Percentiles rank a stretch among this genome's conserved stretches.
Evolutionary conservation across 2,113 vertebrate species (phyloP).

Genomic region (Brachypteracias leptosomus): DNA sequence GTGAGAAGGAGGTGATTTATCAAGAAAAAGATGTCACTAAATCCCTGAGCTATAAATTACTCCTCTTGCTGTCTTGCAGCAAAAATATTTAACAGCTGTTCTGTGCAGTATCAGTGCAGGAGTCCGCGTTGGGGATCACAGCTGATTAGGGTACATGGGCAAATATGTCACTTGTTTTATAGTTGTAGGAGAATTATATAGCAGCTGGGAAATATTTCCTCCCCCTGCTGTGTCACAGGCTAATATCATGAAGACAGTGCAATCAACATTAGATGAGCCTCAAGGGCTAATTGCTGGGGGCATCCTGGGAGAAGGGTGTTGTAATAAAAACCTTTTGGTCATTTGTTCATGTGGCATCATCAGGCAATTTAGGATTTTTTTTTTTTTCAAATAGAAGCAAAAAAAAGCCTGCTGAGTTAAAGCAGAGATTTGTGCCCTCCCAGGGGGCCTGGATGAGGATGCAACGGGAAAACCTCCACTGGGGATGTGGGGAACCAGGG

Average conservation of each 20-base stretch:
- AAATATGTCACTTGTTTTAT: background rate
- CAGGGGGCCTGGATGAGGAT: rapidly evolving
- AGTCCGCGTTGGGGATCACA: background rate
- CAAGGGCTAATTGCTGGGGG: background rate
- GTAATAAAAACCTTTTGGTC: background rate
- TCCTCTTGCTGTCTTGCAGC: background rate
- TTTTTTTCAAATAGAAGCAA: background rate
- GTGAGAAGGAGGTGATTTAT: slow-evolving; percentile 22
- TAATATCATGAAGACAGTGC: rapidly evolving
- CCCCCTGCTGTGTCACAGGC: background rate
- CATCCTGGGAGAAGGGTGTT: background rate
- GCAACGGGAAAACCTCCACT: rapidly evolving
- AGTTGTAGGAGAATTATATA: background rate
- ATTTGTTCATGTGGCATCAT: background rate
- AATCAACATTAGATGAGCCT: rapidly evolving
- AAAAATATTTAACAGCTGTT: background rate
- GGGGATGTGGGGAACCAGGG: background rate
- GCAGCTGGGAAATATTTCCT: background rate
- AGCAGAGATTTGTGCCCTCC: background rate
- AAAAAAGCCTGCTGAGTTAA: background rate
- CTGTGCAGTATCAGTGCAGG: rapidly evolving
- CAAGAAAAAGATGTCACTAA: slow-evolving; percentile 28
- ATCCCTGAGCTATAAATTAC: slow-evolving; percentile 32
- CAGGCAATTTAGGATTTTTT: background rate
- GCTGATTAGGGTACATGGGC: background rate